phyloP scores from a whole-genome alignment of 1,140 invertebrate species.

The Aphelenchoides avenae region DNA sequence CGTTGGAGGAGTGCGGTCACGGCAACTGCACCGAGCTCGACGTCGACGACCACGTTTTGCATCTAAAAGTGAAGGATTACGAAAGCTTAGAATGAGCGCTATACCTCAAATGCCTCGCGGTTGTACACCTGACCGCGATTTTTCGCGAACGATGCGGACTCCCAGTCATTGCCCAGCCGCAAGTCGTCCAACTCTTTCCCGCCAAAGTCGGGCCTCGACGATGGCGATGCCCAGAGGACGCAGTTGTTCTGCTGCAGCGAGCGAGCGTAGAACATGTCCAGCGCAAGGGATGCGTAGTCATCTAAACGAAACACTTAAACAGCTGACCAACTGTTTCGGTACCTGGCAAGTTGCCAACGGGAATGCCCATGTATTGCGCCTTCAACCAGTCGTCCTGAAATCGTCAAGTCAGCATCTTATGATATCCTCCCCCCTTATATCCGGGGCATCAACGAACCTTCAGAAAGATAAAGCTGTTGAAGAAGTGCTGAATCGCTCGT shows the following conservation, averaged over 20 bases:
- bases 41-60: conserved; percentile 75
- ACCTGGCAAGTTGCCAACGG: conserved; percentile 77
- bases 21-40: conserved; percentile 83
- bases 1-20: conserved; percentile 82
- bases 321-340: too few species aligned
- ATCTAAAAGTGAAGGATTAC: too few species aligned
- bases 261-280: conserved; percentile 41
- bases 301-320: too few species aligned
- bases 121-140: conserved; percentile 73
- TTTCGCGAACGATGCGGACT: conserved; percentile 70
- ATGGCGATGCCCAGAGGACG: conserved; percentile 85
- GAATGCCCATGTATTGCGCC: conserved; percentile 45
- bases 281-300: conserved; percentile 65
- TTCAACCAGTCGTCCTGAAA: conserved; percentile 45
- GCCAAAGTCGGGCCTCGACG: conserved; percentile 85
- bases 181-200: conserved; percentile 87
- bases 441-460: too few species aligned
- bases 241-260: conserved; percentile 80
- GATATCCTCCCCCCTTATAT: too few species aligned
- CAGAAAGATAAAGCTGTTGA: conserved; percentile 65
- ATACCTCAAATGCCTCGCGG: conserved; percentile 76
- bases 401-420: too few species aligned
- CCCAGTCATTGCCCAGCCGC: conserved; percentile 46
- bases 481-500: conserved; percentile 79
- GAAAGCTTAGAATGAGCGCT: too few species aligned